Conservation (phyloP, 1,140 invertebrate species). For the Drosophila arawakana region DNA sequence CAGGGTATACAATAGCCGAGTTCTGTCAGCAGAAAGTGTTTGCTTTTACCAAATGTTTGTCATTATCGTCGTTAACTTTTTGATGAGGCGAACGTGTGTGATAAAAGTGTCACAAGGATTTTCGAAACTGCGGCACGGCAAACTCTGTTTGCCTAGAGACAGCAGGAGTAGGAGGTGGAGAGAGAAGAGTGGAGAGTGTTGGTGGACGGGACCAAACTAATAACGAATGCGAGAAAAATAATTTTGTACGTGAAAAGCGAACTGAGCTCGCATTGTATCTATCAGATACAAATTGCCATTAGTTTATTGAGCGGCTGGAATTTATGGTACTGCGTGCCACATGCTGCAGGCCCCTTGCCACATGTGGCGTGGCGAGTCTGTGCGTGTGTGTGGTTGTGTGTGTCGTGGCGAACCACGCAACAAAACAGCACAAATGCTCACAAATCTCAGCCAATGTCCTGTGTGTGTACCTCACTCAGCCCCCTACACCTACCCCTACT, state of each 20-base stretch:
- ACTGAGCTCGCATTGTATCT: conserved; percentile 59
- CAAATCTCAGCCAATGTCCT: conserved; percentile 63
- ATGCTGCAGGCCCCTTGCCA: conserved; percentile 9
- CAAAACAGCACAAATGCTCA: conserved; percentile 66
- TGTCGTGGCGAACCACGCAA: conserved; percentile 72
- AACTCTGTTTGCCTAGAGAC: too few relatives aligned
- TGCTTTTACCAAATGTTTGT: conserved; percentile 80
- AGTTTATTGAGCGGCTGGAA: conserved; percentile 79
- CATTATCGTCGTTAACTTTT: conserved; percentile 82
- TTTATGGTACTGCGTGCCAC: conserved; percentile 72
- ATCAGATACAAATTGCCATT: conserved; percentile 81
- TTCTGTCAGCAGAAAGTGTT: conserved; percentile 50
- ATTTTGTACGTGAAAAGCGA: conserved; percentile 62
- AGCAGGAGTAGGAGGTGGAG: conserved; percentile 4
- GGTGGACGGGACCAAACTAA: conserved; percentile 63
- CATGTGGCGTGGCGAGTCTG: conserved; percentile 4
- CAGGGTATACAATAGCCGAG: conserved; percentile 7
- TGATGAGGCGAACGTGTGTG: conserved; percentile 81
- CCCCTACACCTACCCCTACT: not conserved
- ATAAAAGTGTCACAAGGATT: conserved; percentile 81
- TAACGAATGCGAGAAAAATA: conserved; percentile 51
- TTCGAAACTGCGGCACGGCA: conserved; percentile 31
- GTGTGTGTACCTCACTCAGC: not conserved
- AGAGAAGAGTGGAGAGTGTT: not conserved
- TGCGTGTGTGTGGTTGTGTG: conserved; percentile 14